These are phyloP conservation scores for Drosophila sucinea DNA, from an alignment of 1,140 invertebrate genomes.

Conservation along the genomic window DNA sequence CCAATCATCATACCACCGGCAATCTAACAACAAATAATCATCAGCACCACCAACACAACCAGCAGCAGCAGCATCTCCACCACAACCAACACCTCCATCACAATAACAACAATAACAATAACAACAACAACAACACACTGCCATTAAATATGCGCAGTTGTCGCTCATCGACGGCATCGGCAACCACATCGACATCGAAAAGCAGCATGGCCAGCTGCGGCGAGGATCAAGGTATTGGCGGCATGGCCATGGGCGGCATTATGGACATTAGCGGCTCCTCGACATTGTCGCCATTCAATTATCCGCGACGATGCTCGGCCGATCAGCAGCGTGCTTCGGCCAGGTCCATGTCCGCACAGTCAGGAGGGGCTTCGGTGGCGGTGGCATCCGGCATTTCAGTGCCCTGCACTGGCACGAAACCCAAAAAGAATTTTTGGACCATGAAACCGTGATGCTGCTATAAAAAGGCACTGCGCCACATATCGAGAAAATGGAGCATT, in stretches of 20 bases:
- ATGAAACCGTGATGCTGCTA: slow-evolving; percentile 83
- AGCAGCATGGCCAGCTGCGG: slow-evolving; percentile 78
- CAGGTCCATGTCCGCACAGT: slow-evolving; percentile 47
- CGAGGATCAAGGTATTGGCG: slow-evolving; percentile 76
- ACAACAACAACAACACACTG: slow-evolving; percentile 59
- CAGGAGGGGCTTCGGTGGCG: neutral
- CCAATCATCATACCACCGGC: slow-evolving; percentile 55
- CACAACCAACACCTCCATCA: slow-evolving; percentile 27
- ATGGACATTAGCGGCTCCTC: slow-evolving; percentile 9
- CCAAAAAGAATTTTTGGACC: slow-evolving; percentile 81
- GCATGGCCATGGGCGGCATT: slow-evolving; percentile 45
- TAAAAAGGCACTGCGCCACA: slow-evolving; percentile 74
- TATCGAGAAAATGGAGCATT: slow-evolving; percentile 81
- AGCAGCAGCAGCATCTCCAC: slow-evolving; percentile 30
- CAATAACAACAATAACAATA: slow-evolving; percentile 32
- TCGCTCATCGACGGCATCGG: slow-evolving; percentile 74
- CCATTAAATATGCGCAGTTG: slow-evolving; percentile 75
- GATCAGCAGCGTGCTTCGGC: slow-evolving; percentile 70
- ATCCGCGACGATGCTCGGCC: slow-evolving; percentile 66
- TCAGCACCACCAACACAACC: slow-evolving; percentile 24
- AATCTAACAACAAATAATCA: slow-evolving; percentile 24
- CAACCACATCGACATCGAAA: slow-evolving; percentile 72
- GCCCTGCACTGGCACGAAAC: slow-evolving; percentile 71
- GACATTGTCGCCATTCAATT: slow-evolving; percentile 68
- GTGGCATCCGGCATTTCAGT: slow-evolving; percentile 32